These are phyloP conservation scores for Gymnothorax javanicus DNA, from an alignment of 2,797 vertebrate species.

Conservation along the genomic window DNA sequence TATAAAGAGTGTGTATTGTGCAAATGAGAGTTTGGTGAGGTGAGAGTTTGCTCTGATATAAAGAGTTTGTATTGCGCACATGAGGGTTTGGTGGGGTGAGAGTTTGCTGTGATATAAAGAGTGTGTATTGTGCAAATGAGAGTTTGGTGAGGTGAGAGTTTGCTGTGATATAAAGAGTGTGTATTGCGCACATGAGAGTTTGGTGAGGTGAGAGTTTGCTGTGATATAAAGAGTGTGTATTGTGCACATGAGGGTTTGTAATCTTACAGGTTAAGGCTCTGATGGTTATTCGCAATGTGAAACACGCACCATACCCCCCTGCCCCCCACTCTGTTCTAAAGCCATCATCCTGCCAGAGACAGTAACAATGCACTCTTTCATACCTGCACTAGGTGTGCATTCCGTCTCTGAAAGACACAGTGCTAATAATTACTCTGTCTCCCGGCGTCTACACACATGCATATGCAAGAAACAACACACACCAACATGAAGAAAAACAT, in stretches of 20 bases:
- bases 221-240: not conserved
- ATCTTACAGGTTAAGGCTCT: not conserved
- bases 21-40: not conserved
- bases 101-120: not conserved
- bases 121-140: not conserved
- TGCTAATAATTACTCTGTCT: no score
- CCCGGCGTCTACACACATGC: not conserved
- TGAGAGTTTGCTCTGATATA: not conserved
- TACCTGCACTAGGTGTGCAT: not conserved
- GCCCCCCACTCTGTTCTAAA: not conserved
- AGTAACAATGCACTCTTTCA: conserved; percentile 21
- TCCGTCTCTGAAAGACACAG: not conserved
- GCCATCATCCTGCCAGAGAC: not conserved
- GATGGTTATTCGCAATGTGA: not conserved
- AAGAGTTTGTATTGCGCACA: not conserved
- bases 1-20: not conserved
- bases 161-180: not conserved
- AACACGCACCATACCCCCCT: not conserved
- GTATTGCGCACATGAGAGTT: not conserved
- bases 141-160: no score
- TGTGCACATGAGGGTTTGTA: not conserved
- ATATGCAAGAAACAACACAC: not conserved
- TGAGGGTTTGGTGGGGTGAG: no score
- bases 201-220: no score
- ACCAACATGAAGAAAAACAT: not conserved